Evolutionary conservation across 2,888 invertebrate species (phyloP).

Genomic region (Polydrusus cervinus): DNA sequence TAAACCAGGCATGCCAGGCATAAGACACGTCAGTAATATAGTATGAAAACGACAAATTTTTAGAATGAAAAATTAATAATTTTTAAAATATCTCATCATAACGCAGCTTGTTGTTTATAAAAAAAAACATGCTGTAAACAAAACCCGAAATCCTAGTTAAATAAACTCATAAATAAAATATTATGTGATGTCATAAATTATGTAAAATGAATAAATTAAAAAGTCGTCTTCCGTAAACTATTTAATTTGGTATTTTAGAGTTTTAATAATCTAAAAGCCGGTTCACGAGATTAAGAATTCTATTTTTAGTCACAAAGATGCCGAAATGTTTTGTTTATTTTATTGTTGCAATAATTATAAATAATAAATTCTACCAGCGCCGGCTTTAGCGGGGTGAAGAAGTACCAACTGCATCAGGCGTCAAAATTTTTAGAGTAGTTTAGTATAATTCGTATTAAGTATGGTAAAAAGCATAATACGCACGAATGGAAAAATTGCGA

Average conservation of each 20-base stretch:
- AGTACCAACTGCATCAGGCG: no score
- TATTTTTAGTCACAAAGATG: conserved; percentile 5
- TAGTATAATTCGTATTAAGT: no score
- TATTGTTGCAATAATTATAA: conserved; percentile 3
- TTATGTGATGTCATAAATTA: conserved; percentile 29
- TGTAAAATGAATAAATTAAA: conserved; percentile 17
- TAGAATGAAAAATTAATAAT: no score
- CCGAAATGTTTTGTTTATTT: conserved; percentile 23
- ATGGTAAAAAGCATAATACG: no score
- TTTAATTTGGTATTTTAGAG: conserved; percentile 14
- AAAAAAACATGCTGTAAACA: neutral
- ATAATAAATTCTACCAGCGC: neutral
- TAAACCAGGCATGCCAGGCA: no score
- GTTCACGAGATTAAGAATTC: neutral
- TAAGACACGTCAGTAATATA: no score
- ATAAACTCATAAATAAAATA: conserved; percentile 30
- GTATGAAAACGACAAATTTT: no score
- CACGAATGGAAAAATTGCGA: no score
- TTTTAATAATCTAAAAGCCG: conserved; percentile 1
- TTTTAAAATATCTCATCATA: no score
- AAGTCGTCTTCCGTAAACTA: conserved; percentile 21
- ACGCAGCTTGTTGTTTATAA: neutral
- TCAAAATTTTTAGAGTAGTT: no score
- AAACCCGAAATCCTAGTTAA: conserved; percentile 9
- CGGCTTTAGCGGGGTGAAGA: no score